phyloP scores from a whole-genome alignment of 1,140 invertebrate species.

The Zaprionus davidi region DNA sequence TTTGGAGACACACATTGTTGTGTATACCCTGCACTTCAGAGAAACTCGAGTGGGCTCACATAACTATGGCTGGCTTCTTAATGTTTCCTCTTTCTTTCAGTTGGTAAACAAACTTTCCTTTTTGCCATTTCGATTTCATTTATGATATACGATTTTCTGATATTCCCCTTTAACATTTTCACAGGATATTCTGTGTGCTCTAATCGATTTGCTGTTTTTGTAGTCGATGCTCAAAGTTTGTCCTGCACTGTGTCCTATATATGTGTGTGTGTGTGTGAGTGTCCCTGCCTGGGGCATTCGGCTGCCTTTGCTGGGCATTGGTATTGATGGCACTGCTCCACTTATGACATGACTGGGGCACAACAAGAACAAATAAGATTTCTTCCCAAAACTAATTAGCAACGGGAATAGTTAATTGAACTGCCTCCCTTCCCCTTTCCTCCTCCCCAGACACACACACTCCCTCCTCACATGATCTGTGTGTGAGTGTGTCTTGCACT shows the following conservation, averaged over 20 bases:
- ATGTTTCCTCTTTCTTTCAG: not conserved
- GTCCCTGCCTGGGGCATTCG: constrained; percentile 33
- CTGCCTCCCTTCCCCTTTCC: not conserved
- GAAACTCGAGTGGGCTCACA: not conserved
- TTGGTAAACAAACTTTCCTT: not conserved
- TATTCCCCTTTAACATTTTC: not conserved
- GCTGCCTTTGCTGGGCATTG: constrained; percentile 33
- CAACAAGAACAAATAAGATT: constrained; percentile 69
- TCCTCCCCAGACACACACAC: not conserved
- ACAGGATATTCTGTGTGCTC: not conserved
- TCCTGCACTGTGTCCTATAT: not conserved
- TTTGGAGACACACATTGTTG: constrained; percentile 40
- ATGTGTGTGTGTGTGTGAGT: constrained; percentile 1
- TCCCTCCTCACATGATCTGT: not conserved
- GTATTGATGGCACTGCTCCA: constrained; percentile 59
- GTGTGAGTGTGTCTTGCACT: not conserved
- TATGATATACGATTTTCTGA: too few species aligned
- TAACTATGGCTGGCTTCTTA: not conserved
- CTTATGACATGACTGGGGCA: constrained; percentile 56
- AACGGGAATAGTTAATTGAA: constrained; percentile 56
- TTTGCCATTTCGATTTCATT: not conserved
- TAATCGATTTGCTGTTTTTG: not conserved
- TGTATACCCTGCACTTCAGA: constrained; percentile 17
- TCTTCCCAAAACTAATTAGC: constrained; percentile 76
- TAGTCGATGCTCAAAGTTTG: not conserved